Conservation (phyloP, 2,888 invertebrate species). For the Oscheius myriophilus region DNA sequence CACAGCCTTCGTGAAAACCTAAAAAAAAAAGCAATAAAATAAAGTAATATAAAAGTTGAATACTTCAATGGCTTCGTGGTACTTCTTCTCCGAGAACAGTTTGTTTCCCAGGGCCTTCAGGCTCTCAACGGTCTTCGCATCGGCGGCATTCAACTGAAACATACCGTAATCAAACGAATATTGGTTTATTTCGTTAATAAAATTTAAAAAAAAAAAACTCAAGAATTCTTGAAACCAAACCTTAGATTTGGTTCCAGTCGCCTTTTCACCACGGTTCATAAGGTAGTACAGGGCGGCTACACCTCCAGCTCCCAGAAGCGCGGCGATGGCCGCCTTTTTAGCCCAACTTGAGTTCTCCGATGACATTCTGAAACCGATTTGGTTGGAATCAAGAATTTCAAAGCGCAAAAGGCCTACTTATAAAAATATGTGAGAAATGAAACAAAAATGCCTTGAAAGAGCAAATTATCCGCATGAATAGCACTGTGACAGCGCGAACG, state of each 20-base stretch:
- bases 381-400: too few species aligned
- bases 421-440: too few species aligned
- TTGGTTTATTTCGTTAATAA: too few species aligned
- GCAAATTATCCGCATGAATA: too few species aligned
- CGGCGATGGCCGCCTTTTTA: slow-evolving; percentile 24
- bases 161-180: not conserved
- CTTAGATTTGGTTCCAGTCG: not conserved
- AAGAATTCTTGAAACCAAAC: not conserved
- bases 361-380: slow-evolving; percentile 20
- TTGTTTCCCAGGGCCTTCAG: slow-evolving; percentile 34
- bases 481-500: too few species aligned
- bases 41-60: too few species aligned
- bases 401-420: too few species aligned
- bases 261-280: not conserved
- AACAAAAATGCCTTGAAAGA: too few species aligned
- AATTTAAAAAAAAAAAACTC: not conserved
- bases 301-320: slow-evolving; percentile 11
- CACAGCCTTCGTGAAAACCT: slow-evolving; percentile 31
- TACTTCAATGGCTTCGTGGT: slow-evolving; percentile 33
- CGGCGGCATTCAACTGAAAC: not conserved
- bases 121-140: slow-evolving; percentile 13
- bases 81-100: slow-evolving; percentile 30
- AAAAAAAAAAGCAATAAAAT: not conserved
- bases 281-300: slow-evolving; percentile 25
- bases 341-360: slow-evolving; percentile 14